Evolutionary conservation across 2,888 invertebrate species (phyloP), one percentile per base, ranked within the genome.

Genomic region (Carabus problematicus): DNA sequence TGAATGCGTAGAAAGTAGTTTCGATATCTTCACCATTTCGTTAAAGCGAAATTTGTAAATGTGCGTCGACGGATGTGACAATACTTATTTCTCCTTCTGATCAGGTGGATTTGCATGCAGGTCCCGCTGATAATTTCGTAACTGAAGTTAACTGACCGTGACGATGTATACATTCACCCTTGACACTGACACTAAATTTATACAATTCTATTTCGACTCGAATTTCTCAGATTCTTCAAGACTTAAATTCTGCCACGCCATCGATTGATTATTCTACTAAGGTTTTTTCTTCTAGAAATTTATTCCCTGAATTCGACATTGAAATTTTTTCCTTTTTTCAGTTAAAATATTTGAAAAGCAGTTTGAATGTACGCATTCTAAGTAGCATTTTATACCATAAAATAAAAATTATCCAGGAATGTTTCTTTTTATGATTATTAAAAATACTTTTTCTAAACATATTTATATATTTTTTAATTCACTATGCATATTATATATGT

Each of bases 111-210:
- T 19, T 59, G 49, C 58, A 66, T 66, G 58, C 59, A 49, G 18
- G n/a, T n/a, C 47, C 40, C 16, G 8, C 8, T 63, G 59, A 41
- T 47, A 41, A 58, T 66, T 66, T 66, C 66, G 49, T 12, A 66
- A 66, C 54, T 64, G 42, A 41, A 52, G 55, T 41, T 47, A 66
- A 66, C 39, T 59, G 66, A 49, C 66, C 66, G 47, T 66, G 66
- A 59, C 39, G 49, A 52, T 11, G 47, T n/a, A n/a, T n/a, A n/a
- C n/a, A n/a, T 41, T 66, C 49, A 59, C 66, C 66, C 66, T 64
- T 66, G 66, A 66, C 66, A 66, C 66, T 66, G 66, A 59, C 58
- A 18, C 18, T 59, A 47, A 66, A 66, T 66, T 56, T 66, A 63
- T 63, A 54, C 63, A 49, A 54, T 54, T 63, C 54, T 63, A 52